Base-by-base conservation (phyloP, 2,888 invertebrate genomes). In the Acronicta aceris region DNA sequence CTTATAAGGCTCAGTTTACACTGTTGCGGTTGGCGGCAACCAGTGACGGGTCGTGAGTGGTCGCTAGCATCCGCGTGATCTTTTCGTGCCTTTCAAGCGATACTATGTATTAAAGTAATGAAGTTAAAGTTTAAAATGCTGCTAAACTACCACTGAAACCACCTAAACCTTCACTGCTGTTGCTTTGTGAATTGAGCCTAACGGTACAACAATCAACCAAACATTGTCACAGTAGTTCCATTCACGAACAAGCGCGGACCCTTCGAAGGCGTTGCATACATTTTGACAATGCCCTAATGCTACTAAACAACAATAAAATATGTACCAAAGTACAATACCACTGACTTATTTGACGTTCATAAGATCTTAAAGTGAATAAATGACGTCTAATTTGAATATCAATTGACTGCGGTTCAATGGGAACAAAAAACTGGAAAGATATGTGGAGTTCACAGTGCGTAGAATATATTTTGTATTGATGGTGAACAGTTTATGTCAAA, bases 341-440 rank as follows among this genome's bases (percentile, higher is more conserved):
- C 55, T 42, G 43, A 43, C 61, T 64, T 76, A 74, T 74, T 76
- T 76, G 74, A 77, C 76, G 58, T 78, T 62, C 74, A 62, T 69
- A 73, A 78, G 59, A 59, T 71, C 45, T 42, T 64, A 51, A 73
- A 78, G 48, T 74, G 71, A 67, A 76, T 78, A 78, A 76, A 74
- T 60, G 69, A 78, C 65, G 59, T 57, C 56, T 41, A 54, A 78
- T 78, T 78, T 78, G 64, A 78, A 78, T 78, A 76, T 78, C 74
- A 78, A 77, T 78, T 59, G 62, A 52, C 46, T 68, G 51, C 58
- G 68, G 55, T 51, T 59, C 52, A 69, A 65, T 65, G 58, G 55
- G 36, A 53, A 58, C 68, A 70, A 71, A 77, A 61, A 59, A 60
- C 21, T 65, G 46, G 25, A 38, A 61, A 55, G 15, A 49, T 59